Conservation (phyloP, 2,113 vertebrate species). For the Pionites leucogaster region DNA sequence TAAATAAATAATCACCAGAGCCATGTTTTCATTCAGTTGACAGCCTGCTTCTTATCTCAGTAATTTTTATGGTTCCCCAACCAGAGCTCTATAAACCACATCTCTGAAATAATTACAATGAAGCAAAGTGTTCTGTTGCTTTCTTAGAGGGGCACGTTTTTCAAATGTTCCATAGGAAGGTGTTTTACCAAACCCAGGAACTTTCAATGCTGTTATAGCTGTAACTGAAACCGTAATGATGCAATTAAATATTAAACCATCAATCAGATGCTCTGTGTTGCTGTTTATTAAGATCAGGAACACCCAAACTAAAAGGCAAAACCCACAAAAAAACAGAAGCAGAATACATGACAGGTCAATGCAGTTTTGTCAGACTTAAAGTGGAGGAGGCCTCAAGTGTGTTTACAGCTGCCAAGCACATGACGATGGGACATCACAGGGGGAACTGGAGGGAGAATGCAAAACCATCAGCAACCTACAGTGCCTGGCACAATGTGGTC, state of each 20-base stretch:
- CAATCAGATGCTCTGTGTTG: background rate
- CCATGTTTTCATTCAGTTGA: background rate
- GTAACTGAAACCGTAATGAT: constrained; percentile 4
- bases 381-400: background rate
- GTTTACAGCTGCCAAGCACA: background rate
- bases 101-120: constrained; percentile 36
- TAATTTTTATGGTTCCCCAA: constrained; percentile 49
- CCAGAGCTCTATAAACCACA: background rate
- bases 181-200: constrained; percentile 17
- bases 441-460: background rate
- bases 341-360: background rate
- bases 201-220: background rate
- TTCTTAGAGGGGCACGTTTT: background rate
- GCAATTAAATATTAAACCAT: constrained; percentile 49
- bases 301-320: background rate
- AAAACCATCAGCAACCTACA: background rate
- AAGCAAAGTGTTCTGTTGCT: background rate
- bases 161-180: background rate
- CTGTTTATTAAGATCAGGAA: constrained; percentile 8
- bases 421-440: background rate
- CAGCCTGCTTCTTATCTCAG: background rate
- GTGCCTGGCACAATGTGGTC: fast-evolving
- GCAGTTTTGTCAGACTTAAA: background rate
- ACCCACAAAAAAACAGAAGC: background rate
- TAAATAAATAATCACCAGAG: constrained; percentile 48